Percentiles rank a stretch among this genome's conserved stretches.
Evolutionary conservation across 2,797 vertebrate genomes (phyloP).

Genomic region (Hafferia zeledoni): DNA sequence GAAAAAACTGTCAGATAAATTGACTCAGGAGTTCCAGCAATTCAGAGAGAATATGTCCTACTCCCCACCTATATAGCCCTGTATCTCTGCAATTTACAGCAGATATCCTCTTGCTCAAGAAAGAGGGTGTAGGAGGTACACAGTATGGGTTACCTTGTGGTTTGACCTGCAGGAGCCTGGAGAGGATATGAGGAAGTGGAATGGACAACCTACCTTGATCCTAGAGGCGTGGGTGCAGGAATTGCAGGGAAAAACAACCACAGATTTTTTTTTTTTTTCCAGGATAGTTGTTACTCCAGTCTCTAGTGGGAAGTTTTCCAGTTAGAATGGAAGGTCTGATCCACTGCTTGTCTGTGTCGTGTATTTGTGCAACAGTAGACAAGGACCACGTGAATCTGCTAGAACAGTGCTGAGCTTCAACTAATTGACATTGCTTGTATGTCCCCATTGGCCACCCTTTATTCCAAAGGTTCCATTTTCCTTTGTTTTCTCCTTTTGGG

Average conservation of each 20-base stretch:
- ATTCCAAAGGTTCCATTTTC: neutral
- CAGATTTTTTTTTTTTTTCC: neutral
- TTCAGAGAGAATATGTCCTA: neutral
- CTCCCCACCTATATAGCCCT: too few relatives aligned
- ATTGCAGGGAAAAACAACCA: neutral
- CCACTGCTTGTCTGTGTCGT: neutral
- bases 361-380: neutral
- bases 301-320: neutral
- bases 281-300: neutral
- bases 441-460: neutral
- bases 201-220: neutral
- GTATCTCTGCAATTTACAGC: neutral
- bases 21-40: neutral
- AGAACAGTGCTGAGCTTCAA: neutral
- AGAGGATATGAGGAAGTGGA: neutral
- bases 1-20: neutral
- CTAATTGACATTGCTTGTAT: neutral
- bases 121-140: neutral
- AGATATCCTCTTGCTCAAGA: neutral
- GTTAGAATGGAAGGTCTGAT: neutral
- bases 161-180: neutral
- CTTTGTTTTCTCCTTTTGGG: neutral
- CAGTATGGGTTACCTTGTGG: too few relatives aligned
- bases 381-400: neutral
- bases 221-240: neutral